Percentiles rank a stretch among this genome's conserved stretches.
Evolutionary conservation across 1,140 invertebrate genomes (phyloP).

Genomic region (Triops cancriformis): DNA sequence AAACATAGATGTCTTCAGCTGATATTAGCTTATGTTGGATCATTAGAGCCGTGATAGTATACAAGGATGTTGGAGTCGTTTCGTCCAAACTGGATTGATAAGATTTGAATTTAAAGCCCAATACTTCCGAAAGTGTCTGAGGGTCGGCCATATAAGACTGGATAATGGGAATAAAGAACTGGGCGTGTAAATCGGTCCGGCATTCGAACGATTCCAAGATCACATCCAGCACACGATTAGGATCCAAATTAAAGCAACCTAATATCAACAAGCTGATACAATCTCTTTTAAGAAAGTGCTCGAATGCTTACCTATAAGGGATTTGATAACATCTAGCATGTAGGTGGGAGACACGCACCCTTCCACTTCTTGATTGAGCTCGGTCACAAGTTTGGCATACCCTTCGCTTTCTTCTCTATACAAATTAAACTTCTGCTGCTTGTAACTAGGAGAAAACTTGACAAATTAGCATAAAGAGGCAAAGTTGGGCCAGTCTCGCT

Average conservation of each 20-base stretch:
- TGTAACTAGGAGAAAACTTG: constrained; percentile 66
- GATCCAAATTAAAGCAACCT: constrained; percentile 99
- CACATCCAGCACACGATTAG: constrained; percentile 93
- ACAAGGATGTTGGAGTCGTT: constrained; percentile 61
- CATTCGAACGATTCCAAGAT: constrained; percentile 95
- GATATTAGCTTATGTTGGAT: constrained; percentile 77
- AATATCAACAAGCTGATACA: constrained; percentile 22
- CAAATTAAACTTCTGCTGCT: constrained; percentile 97
- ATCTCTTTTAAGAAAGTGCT: constrained; percentile 14
- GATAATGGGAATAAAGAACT: constrained; percentile 73
- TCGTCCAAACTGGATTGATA: constrained; percentile 50
- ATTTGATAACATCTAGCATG: constrained; percentile 76
- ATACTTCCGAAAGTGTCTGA: constrained; percentile 78
- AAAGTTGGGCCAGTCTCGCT: constrained; percentile 45
- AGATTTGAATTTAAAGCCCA: constrained; percentile 89
- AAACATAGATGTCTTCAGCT: constrained; percentile 80
- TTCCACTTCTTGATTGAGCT: constrained; percentile 79
- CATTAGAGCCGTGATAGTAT: constrained; percentile 79
- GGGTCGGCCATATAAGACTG: constrained; percentile 75
- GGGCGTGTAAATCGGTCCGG: constrained; percentile 48
- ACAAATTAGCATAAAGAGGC: constrained; percentile 25
- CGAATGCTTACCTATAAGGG: constrained; percentile 67
- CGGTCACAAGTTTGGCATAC: constrained; percentile 94
- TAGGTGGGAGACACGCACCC: constrained; percentile 50
- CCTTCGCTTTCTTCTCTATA: constrained; percentile 98